Conservation (phyloP, 2,888 invertebrate species). For the Prosapia bicincta region DNA sequence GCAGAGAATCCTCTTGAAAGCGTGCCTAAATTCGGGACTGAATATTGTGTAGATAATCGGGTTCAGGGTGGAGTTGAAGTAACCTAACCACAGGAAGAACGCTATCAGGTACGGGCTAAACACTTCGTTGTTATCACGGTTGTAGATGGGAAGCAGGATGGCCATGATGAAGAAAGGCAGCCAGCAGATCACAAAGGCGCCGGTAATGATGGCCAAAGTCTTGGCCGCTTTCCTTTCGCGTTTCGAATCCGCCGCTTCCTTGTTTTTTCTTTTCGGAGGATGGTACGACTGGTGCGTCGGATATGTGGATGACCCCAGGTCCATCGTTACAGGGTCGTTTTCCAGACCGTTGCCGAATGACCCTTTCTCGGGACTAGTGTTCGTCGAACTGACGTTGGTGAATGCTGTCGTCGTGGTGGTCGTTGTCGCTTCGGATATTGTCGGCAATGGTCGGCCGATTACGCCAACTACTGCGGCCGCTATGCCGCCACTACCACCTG, state of each 20-base stretch:
- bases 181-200: constrained; percentile 93
- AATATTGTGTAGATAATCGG: constrained; percentile 93
- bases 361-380: constrained; percentile 73
- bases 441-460: constrained; percentile 66
- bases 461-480: constrained; percentile 46
- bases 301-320: constrained; percentile 30
- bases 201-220: constrained; percentile 95
- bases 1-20: constrained; percentile 83
- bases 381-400: constrained; percentile 50
- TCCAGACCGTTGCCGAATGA: constrained; percentile 55
- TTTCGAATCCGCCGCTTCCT: constrained; percentile 79
- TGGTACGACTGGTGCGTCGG: constrained; percentile 29
- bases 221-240: constrained; percentile 81
- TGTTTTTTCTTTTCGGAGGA: constrained; percentile 49
- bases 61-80: constrained; percentile 87
- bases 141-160: constrained; percentile 76
- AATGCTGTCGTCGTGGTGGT: constrained; percentile 65
- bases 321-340: constrained; percentile 46
- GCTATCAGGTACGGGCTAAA: constrained; percentile 70
- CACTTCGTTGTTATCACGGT: constrained; percentile 49
- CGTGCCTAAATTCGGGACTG: constrained; percentile 86
- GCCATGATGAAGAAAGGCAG: constrained; percentile 91
- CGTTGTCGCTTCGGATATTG: constrained; percentile 60
- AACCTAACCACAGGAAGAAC: constrained; percentile 86
- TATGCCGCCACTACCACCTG: constrained; percentile 39